Base-by-base conservation (phyloP, 1,140 invertebrate species). In the Limonius californicus region DNA sequence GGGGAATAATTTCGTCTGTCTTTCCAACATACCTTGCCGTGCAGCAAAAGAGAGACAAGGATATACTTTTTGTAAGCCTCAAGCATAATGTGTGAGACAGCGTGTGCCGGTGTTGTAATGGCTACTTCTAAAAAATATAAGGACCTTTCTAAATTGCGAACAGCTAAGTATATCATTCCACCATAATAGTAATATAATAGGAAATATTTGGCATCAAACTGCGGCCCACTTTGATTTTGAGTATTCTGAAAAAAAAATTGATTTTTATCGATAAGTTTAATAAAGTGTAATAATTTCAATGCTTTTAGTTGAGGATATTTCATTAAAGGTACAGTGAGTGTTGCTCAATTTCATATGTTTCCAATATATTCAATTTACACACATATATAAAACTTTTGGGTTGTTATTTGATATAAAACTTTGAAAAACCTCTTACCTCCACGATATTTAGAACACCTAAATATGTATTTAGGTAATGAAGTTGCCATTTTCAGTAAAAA, bases 21-120 rank as follows among this genome's bases (percentile, higher is more conserved):
- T 27, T 27, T 27, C 9, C 4, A 21, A 18, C 64, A 39, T 61
- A 92, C 87, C 80, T 93, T 96, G 72, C 95, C 95, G 81, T 95
- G 87, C 50, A 95, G 78, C 72, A 98, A 93, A 19, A 97, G 81
- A 23, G 92, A 94, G 21, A 98, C 87, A 50, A 98, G 80, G 69
- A 97, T 90, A 73, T 92, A 97, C 77, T 98, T 98, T 79, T 98
- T 98, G 72, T 97, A 98, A 9, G 94, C 88, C 80, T 98, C 95
- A 19, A 98, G 78, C 93, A 98, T 97, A 63, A 98, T 95, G 74
- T 97, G 92, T 63, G 94, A 97, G 16, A 98, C 90, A 23, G 93
- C 93, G 78, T 92, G 86, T 57, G 93, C 91, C 0, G 95, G 94
- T 15, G 94, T 95, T 9, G 93, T 95, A 47, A 97, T 87, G 63